Evolutionary conservation across 2,797 vertebrate genomes (phyloP).

Genomic region (Okamejei kenojei): DNA sequence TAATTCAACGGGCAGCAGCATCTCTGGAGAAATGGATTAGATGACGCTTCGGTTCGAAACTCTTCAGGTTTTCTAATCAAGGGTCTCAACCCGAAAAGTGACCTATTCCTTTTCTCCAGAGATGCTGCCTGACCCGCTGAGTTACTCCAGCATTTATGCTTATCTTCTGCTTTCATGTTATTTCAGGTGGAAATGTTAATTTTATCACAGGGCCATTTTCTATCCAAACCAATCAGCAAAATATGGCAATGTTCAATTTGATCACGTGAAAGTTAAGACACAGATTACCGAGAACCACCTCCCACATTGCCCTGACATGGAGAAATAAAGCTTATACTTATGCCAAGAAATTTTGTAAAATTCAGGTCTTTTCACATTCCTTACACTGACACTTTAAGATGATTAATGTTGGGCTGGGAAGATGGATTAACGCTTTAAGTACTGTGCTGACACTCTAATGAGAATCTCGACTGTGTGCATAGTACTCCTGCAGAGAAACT

Average conservation of each 20-base stretch:
- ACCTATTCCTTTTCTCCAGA: too few relatives aligned
- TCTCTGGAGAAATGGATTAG: too few relatives aligned
- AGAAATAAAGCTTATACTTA: neutral
- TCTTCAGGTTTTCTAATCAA: too few relatives aligned
- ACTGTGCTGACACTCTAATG: conserved; percentile 18
- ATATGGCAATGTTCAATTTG: neutral
- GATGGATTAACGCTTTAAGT: conserved; percentile 32
- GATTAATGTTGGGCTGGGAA: conserved; percentile 21
- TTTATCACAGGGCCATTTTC: neutral
- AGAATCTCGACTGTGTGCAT: conserved; percentile 19
- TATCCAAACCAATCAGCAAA: neutral
- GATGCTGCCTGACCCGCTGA: too few relatives aligned
- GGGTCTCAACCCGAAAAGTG: too few relatives aligned
- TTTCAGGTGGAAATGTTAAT: neutral
- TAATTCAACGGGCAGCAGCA: too few relatives aligned
- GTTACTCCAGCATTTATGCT: too few relatives aligned
- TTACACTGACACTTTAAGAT: neutral
- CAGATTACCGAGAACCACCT: neutral
- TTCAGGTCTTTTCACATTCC: conserved; percentile 6
- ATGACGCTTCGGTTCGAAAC: too few relatives aligned
- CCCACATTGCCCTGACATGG: neutral
- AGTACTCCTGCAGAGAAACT: conserved; percentile 15
- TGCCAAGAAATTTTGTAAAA: neutral
- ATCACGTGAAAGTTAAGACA: neutral
- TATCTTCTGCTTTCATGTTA: neutral